phyloP scores from a whole-genome alignment of 92 coral and sea anemone genomes.

The Palythoa grandiflora region DNA sequence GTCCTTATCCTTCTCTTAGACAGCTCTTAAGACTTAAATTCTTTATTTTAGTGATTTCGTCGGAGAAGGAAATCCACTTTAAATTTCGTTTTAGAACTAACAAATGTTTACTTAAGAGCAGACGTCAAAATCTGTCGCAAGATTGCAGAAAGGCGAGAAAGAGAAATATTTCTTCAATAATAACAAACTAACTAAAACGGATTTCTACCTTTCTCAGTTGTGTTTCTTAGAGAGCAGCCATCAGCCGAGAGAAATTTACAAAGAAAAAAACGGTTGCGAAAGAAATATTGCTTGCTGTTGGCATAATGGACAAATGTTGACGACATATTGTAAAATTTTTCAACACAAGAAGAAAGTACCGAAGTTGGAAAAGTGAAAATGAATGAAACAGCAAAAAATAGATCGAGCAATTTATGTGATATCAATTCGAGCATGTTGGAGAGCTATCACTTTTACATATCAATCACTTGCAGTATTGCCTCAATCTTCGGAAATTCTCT shows the following conservation, averaged over 20 bases:
- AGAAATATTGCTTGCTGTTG: background rate
- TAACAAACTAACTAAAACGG: no score
- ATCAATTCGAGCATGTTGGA: background rate
- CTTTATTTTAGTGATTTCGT: no score
- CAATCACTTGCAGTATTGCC: constrained; percentile 30
- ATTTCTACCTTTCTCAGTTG: no score
- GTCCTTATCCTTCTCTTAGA: background rate
- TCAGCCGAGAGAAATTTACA: background rate
- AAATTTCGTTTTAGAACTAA: no score
- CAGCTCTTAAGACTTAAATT: no score
- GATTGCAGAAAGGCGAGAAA: no score
- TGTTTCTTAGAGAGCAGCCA: no score
- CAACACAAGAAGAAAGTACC: background rate
- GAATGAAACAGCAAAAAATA: constrained; percentile 4
- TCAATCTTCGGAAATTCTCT: constrained; percentile 35
- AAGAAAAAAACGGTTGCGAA: background rate
- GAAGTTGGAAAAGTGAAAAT: background rate
- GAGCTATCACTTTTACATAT: constrained; percentile 35
- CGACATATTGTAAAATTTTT: background rate
- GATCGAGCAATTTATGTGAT: constrained; percentile 5
- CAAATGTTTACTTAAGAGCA: no score
- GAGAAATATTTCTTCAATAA: no score
- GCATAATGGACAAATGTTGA: background rate
- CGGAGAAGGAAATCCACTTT: no score
- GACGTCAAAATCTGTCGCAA: no score